Evolutionary conservation across 1,140 invertebrate species (phyloP).

Genomic region (Drosophila fuyamai): DNA sequence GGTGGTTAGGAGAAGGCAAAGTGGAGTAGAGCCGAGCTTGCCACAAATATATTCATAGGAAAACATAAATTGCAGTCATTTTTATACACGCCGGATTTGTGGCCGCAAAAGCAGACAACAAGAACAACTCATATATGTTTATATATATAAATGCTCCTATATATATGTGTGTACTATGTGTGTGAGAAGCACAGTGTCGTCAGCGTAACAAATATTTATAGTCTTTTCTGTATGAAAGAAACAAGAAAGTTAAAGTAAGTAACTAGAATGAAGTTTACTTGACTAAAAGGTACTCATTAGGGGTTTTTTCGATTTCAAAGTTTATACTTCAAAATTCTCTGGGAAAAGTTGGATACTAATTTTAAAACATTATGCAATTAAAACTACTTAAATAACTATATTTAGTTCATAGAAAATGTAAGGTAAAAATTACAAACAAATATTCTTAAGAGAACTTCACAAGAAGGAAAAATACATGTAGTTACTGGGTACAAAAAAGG

Average conservation of each 20-base stretch:
- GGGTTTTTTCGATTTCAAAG: not conserved
- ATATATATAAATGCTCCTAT: constrained; percentile 29
- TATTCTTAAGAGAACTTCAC: too few species aligned
- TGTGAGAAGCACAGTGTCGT: constrained; percentile 45
- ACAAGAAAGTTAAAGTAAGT: constrained; percentile 23
- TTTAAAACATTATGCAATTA: too few species aligned
- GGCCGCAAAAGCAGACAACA: constrained; percentile 67
- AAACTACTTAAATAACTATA: too few species aligned
- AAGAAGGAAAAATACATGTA: too few species aligned
- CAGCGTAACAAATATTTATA: constrained; percentile 83
- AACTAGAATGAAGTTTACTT: constrained; percentile 2
- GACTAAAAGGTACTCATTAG: constrained; percentile 1
- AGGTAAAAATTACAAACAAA: too few species aligned
- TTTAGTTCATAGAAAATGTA: too few species aligned
- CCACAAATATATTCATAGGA: constrained; percentile 78
- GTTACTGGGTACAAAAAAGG: constrained; percentile 11
- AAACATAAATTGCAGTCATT: constrained; percentile 84
- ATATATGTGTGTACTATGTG: constrained; percentile 28
- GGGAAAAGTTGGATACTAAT: too few species aligned
- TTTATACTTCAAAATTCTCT: not conserved
- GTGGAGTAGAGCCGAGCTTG: constrained; percentile 16
- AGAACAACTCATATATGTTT: constrained; percentile 49
- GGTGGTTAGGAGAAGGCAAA: constrained; percentile 5
- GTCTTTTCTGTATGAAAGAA: constrained; percentile 64
- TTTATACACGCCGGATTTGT: constrained; percentile 82